Evolutionary conservation across 2,888 invertebrate genomes (phyloP).

Genomic region (Chalcis sispes): DNA sequence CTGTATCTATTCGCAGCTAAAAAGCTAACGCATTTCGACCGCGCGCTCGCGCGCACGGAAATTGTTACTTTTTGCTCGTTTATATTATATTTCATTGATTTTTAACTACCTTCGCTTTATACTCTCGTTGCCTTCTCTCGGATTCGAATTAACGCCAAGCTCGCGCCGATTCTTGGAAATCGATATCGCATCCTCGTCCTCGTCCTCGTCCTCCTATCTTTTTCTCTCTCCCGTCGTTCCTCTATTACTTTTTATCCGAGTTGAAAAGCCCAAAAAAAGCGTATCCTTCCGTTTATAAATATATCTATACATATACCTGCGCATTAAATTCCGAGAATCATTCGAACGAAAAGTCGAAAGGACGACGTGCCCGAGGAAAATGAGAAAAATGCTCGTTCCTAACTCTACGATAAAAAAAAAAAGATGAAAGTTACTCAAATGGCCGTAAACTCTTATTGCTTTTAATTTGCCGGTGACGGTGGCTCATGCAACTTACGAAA

Average conservation of each 20-base stretch:
- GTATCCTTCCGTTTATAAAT: too few relatives aligned
- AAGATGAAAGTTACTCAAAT: constrained; percentile 41
- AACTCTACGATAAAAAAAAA: too few relatives aligned
- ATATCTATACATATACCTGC: too few relatives aligned
- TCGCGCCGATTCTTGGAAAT: neutral
- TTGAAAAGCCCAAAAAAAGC: too few relatives aligned
- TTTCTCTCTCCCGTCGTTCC: neutral
- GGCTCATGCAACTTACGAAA: constrained; percentile 3
- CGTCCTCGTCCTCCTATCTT: neutral
- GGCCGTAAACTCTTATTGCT: constrained; percentile 60
- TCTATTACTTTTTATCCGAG: neutral
- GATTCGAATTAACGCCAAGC: neutral
- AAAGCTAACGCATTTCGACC: too few relatives aligned
- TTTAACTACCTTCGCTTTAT: neutral
- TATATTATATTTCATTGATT: neutral
- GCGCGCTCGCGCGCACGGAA: too few relatives aligned
- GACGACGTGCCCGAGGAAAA: neutral
- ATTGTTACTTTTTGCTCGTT: neutral
- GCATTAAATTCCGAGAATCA: too few relatives aligned
- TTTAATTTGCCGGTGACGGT: constrained; percentile 61
- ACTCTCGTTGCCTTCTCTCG: neutral
- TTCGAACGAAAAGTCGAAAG: too few relatives aligned
- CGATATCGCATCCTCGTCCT: neutral
- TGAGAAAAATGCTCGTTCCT: constrained; percentile 15
- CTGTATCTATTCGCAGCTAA: too few relatives aligned